Conservation (phyloP, 2,888 invertebrate species). For the Drosophila neonasuta region DNA sequence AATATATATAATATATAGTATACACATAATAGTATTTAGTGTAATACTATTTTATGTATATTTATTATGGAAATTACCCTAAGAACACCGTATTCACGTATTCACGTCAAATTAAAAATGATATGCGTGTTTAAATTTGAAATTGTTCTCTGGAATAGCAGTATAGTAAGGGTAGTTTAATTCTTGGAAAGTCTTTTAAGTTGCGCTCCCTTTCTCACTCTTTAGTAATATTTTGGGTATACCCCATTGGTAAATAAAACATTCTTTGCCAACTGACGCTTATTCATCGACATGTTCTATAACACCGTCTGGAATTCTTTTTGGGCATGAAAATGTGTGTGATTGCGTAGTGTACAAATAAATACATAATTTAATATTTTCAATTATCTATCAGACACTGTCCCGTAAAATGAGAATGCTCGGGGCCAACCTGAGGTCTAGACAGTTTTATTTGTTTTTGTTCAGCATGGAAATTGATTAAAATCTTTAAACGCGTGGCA, state of each 20-base stretch:
- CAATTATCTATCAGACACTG: slow-evolving; percentile 49
- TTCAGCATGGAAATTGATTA: slow-evolving; percentile 32
- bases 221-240: neutral
- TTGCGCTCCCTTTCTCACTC: neutral
- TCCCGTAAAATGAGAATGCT: slow-evolving; percentile 29
- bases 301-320: slow-evolving; percentile 21
- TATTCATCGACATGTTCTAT: slow-evolving; percentile 17
- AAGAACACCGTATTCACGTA: too few relatives aligned
- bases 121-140: too few relatives aligned
- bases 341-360: slow-evolving; percentile 12
- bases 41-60: too few relatives aligned
- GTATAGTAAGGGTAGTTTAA: too few relatives aligned
- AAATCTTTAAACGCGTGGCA: slow-evolving; percentile 42
- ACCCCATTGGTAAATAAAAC: neutral
- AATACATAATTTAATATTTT: slow-evolving; percentile 44
- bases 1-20: too few relatives aligned
- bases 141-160: too few relatives aligned
- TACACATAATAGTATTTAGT: too few relatives aligned
- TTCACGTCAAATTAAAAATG: too few relatives aligned
- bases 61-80: too few relatives aligned
- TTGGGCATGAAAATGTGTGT: slow-evolving; percentile 14
- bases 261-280: slow-evolving; percentile 9
- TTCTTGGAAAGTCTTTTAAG: neutral
- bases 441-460: slow-evolving; percentile 38
- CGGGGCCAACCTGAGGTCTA: slow-evolving; percentile 40